Evolutionary conservation across 2,888 invertebrate species (phyloP).

Genomic region (Athalia cordata): DNA sequence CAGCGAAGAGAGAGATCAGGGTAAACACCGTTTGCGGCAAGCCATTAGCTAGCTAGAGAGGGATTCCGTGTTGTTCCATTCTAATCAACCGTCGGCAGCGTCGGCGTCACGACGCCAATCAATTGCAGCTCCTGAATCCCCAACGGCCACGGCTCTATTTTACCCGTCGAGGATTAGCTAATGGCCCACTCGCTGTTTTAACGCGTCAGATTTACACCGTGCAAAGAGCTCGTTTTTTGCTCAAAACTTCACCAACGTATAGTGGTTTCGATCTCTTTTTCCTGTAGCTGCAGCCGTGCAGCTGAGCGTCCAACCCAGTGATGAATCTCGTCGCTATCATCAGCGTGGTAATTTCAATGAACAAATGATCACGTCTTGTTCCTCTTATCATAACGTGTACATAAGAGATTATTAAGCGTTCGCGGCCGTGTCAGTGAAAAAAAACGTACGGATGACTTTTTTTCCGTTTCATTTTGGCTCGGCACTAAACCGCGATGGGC

Average conservation of each 20-base stretch:
- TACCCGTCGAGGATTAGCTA: constrained; percentile 69
- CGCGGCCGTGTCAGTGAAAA: neutral
- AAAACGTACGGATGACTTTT: constrained; percentile 8
- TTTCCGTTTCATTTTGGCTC: neutral
- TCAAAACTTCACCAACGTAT: neutral
- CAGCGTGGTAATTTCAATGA: constrained; percentile 15
- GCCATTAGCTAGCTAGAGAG: constrained; percentile 72
- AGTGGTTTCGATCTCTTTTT: neutral
- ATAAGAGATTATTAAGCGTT: neutral
- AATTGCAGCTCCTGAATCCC: constrained; percentile 68
- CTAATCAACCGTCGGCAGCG: constrained; percentile 68
- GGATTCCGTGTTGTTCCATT: constrained; percentile 72
- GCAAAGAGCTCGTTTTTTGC: constrained; percentile 12
- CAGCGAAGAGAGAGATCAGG: constrained; percentile 70
- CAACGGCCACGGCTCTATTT: constrained; percentile 62
- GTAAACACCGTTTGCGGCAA: constrained; percentile 71
- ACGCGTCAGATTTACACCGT: constrained; percentile 68
- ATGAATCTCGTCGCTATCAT: neutral
- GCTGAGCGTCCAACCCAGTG: neutral
- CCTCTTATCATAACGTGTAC: neutral
- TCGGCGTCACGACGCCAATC: constrained; percentile 65
- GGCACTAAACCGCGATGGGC: neutral
- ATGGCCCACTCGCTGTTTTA: constrained; percentile 70
- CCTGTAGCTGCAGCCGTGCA: neutral
- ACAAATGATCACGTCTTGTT: constrained; percentile 18